phyloP scores from a whole-genome alignment of 2,888 invertebrate species.

The Cremastobaeus sp. region DNA sequence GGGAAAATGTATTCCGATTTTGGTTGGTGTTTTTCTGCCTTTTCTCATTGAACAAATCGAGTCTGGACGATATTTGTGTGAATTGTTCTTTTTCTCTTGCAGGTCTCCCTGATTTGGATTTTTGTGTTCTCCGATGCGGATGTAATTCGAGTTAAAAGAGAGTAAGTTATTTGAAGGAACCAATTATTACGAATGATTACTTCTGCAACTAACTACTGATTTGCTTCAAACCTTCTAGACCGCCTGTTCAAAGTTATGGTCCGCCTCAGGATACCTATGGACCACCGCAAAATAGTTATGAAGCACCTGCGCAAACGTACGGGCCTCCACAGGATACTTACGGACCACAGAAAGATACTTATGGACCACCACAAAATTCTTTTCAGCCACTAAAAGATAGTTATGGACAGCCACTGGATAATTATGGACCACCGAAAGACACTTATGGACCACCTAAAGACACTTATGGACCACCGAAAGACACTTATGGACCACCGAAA shows the following conservation, averaged over 20 bases:
- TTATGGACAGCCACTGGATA: too few relatives aligned
- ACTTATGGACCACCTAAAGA: too few relatives aligned
- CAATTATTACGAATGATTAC: too few relatives aligned
- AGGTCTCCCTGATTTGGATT: conserved; percentile 43
- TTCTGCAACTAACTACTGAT: not conserved
- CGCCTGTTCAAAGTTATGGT: conserved; percentile 64
- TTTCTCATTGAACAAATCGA: not conserved
- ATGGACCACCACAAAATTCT: not conserved
- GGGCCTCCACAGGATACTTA: conserved; percentile 73
- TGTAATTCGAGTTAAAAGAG: conserved; percentile 50
- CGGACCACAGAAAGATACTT: too few relatives aligned
- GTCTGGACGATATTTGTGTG: not conserved
- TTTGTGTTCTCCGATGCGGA: conserved; percentile 32
- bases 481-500: conserved; percentile 64
- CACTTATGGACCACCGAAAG: too few relatives aligned
- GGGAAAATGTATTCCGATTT: conserved; percentile 38
- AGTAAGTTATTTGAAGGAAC: conserved; percentile 48
- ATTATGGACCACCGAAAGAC: too few relatives aligned
- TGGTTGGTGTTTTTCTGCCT: conserved; percentile 36
- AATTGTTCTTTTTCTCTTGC: conserved; percentile 19
- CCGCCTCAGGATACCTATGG: conserved; percentile 17
- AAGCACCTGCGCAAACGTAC: not conserved
- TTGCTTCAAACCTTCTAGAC: conserved; percentile 60
- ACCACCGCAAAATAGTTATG: conserved; percentile 1
- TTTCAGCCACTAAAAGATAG: too few relatives aligned